Conservation (phyloP, 2,888 invertebrate genomes). For the Argynnis bischoffii region DNA sequence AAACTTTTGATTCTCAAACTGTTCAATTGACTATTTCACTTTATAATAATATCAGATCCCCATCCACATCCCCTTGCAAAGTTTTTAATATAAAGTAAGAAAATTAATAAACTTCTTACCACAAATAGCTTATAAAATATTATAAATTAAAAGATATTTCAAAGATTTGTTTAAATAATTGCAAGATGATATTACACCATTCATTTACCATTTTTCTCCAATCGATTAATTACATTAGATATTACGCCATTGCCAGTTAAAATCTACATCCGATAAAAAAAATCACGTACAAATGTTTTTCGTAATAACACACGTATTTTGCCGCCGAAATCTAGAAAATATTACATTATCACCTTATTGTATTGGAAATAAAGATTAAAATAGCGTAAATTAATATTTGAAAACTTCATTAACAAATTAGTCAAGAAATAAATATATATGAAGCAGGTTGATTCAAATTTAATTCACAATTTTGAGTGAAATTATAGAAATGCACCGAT, state of each 20-base stretch:
- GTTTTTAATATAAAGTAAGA: no score
- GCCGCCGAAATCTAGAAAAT: not conserved
- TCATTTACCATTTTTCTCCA: not conserved
- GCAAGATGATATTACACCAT: not conserved
- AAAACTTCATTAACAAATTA: slow-evolving; percentile 9
- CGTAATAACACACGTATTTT: slow-evolving; percentile 13
- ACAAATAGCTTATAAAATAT: no score
- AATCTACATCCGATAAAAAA: slow-evolving; percentile 23
- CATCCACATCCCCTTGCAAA: no score
- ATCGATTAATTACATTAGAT: slow-evolving; percentile 9
- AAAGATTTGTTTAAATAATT: no score
- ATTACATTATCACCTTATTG: slow-evolving; percentile 2
- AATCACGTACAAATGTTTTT: slow-evolving; percentile 26
- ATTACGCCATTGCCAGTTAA: slow-evolving; percentile 1
- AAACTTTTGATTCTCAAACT: no score
- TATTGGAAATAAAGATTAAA: slow-evolving; percentile 8
- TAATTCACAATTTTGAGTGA: slow-evolving; percentile 15
- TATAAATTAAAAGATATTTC: no score
- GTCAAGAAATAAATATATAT: slow-evolving; percentile 29
- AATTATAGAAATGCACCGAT: slow-evolving; percentile 31
- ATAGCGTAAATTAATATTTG: not conserved
- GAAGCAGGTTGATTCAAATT: not conserved
- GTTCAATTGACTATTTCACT: no score
- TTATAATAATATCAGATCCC: no score
- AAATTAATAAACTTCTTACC: no score